Percentiles rank a stretch among this genome's conserved stretches.
Evolutionary conservation across 2,888 invertebrate species (phyloP).

Genomic region (Acanthopleura granulata): DNA sequence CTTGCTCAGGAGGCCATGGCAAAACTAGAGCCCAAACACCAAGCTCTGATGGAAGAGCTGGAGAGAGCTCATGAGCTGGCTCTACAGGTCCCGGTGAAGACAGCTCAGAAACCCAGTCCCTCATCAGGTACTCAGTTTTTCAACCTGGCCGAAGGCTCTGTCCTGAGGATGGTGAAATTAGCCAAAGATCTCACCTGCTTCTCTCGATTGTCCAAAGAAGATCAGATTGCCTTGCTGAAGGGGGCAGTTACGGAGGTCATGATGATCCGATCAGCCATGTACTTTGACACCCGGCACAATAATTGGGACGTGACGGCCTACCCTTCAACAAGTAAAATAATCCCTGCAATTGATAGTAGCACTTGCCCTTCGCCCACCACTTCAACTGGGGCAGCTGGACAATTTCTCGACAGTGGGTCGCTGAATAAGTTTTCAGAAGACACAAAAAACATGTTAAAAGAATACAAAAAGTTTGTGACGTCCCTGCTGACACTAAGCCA

Average conservation of each 20-base stretch:
- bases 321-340: background rate
- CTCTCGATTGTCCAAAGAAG: slow-evolving; percentile 92
- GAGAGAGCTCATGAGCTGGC: slow-evolving; percentile 44
- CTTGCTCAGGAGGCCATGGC: slow-evolving; percentile 29
- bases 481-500: slow-evolving; percentile 54
- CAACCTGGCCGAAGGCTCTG: slow-evolving; percentile 64
- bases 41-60: slow-evolving; percentile 41
- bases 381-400: background rate
- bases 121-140: slow-evolving; percentile 56
- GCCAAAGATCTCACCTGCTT: slow-evolving; percentile 83
- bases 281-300: slow-evolving; percentile 49
- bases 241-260: slow-evolving; percentile 64
- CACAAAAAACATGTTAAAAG: slow-evolving; percentile 53
- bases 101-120: slow-evolving; percentile 40
- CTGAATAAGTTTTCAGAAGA: slow-evolving; percentile 31
- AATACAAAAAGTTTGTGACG: slow-evolving; percentile 62
- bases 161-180: slow-evolving; percentile 77
- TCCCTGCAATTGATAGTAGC: no score
- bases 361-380: background rate
- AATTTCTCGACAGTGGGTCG: slow-evolving; percentile 7
- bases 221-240: slow-evolving; percentile 82
- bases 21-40: slow-evolving; percentile 35
- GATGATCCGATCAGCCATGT: slow-evolving; percentile 62
- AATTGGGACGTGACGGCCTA: slow-evolving; percentile 27
- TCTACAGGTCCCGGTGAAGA: slow-evolving; percentile 34